Base-by-base conservation (phyloP, 1,140 invertebrate genomes). In the Temnothorax longispinosus region DNA sequence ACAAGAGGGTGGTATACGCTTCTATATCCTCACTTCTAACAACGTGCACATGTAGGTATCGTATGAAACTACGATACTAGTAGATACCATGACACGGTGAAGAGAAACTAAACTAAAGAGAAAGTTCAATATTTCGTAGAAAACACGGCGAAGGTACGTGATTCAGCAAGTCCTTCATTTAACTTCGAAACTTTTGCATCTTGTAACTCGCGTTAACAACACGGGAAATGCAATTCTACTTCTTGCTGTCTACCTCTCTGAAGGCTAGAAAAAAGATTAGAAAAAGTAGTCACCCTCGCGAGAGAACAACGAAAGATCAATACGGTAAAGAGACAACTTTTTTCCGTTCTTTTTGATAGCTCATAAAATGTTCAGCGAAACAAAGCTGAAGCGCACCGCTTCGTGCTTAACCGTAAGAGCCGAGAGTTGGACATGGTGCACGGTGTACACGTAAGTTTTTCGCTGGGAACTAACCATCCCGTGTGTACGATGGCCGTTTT, bases 1-100 rank as follows among this genome's bases (percentile, higher is more conserved):
- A 90, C 88, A 87, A 87, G 88, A 21, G 76, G 76, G 21, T 58
- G 77, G 72, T 85, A 60, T 80, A 69, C 21, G 58, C 87, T 86
- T 75, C 67, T 47, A 8, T 6, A 60, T 60, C 52, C 18, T 10
- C 4, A 65, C 65, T 58, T 74, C 27, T 74, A 74, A 58, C 11
- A 74, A 41, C 41, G 18, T 52, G 80, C 69, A 74, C 58, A 35
- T 50, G 71, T 27, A 27, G 27, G 27, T 74, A 69, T 54, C 15
- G 38, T 74, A 47, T 38, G 67, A 60, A 58, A 74, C 52, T 74
- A 80, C 13, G 77, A 27, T 44, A 54, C 54, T 41, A 67, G 62
- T 56, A 27, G 27, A 27, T 64, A 47, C 54, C 18, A 10, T 81
- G 8, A 44, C 47, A 81, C 8, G 47, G 21, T 60, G 27, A 60